A percentile compares a stretch with the other conserved stretches of the same genome.
Conservation (phyloP, 2,797 vertebrate species). For the Aythya fuligula region DNA sequence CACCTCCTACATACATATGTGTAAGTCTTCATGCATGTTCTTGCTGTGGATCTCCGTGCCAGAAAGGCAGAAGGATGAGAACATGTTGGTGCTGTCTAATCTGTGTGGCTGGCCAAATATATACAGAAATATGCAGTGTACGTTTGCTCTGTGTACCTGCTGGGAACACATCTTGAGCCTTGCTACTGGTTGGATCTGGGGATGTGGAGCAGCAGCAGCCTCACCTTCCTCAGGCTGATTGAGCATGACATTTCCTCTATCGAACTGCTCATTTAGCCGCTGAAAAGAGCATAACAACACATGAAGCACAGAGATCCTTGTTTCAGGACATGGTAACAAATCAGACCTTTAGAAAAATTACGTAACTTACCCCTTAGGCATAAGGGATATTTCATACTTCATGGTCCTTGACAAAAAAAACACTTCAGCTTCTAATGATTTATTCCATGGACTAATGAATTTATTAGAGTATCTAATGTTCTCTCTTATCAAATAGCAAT, state of each 20-base stretch:
- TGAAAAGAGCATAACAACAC: neutral
- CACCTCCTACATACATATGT: neutral
- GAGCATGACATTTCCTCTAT: neutral
- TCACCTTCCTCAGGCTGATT: neutral
- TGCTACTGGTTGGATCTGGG: neutral
- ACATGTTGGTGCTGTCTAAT: neutral
- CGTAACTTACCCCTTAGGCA: neutral
- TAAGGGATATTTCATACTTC: neutral
- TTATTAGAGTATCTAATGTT: neutral
- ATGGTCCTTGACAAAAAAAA: neutral
- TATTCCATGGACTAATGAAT: neutral
- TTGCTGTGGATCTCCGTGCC: neutral
- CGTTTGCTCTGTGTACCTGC: neutral
- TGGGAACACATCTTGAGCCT: neutral
- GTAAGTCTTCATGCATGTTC: neutral
- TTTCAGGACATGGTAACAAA: neutral
- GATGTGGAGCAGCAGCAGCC: neutral
- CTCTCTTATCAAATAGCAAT: constrained; percentile 23
- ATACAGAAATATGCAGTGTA: rapidly evolving
- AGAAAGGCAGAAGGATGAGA: neutral
- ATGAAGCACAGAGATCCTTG: neutral
- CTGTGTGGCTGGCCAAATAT: rapidly evolving
- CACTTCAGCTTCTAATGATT: neutral
- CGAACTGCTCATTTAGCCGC: neutral
- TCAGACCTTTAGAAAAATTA: neutral